Conservation (phyloP, 2,888 invertebrate species). For the Tortricodes alternella region DNA sequence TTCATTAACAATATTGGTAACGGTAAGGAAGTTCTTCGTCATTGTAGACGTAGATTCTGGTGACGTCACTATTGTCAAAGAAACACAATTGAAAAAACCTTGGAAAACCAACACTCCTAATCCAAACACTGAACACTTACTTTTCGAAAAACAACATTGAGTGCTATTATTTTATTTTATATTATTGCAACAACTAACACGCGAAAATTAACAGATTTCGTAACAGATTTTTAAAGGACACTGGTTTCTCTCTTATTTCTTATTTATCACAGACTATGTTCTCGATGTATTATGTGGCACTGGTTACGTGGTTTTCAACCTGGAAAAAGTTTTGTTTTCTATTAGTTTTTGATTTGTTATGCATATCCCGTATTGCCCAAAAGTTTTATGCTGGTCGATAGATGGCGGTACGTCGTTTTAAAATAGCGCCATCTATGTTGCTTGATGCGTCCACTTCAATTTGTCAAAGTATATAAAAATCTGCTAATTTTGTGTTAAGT, state of each 20-base stretch:
- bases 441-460: no score
- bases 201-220: slow-evolving; percentile 38
- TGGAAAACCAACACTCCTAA: slow-evolving; percentile 24
- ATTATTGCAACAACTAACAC: slow-evolving; percentile 69
- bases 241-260: slow-evolving; percentile 51
- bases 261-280: slow-evolving; percentile 61
- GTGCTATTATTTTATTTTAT: slow-evolving; percentile 49
- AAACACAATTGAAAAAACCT: slow-evolving; percentile 39
- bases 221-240: slow-evolving; percentile 37
- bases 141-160: slow-evolving; percentile 73
- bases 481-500: no score
- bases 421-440: no score
- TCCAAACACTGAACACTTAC: slow-evolving; percentile 55
- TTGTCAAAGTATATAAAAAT: no score
- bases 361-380: slow-evolving; percentile 34
- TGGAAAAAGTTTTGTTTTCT: slow-evolving; percentile 44
- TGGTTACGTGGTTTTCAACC: slow-evolving; percentile 44
- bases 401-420: no score
- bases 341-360: slow-evolving; percentile 13
- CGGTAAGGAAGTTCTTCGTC: slow-evolving; percentile 84
- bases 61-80: slow-evolving; percentile 65
- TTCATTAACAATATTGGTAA: slow-evolving; percentile 86
- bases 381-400: slow-evolving; percentile 22
- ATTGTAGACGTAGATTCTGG: slow-evolving; percentile 76
- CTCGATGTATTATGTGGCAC: slow-evolving; percentile 52